These are phyloP conservation scores for Drosophila athabasca DNA, from an alignment of 1,140 invertebrate species.

Conservation along the genomic window DNA sequence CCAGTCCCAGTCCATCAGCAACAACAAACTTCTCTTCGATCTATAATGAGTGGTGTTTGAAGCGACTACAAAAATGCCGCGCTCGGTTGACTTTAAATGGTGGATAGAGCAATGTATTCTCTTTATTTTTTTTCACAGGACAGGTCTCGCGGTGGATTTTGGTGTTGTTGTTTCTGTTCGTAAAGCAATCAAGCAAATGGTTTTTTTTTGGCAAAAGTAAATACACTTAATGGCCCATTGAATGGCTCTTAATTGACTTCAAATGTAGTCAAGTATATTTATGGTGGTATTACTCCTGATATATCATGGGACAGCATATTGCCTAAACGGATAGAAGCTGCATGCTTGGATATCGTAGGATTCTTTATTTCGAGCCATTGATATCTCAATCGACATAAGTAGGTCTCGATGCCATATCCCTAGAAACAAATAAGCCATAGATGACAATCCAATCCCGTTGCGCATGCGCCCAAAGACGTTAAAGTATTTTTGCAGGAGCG, in stretches of 20 bases:
- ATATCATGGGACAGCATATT: too few species aligned
- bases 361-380: not conserved
- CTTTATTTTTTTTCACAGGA: slow-evolving; percentile 5
- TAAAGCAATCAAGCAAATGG: slow-evolving; percentile 10
- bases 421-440: slow-evolving; percentile 33
- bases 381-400: slow-evolving; percentile 12
- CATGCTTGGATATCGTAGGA: not conserved
- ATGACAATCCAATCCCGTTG: slow-evolving; percentile 51
- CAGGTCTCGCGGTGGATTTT: too few species aligned
- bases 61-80: slow-evolving; percentile 72
- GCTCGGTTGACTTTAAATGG: slow-evolving; percentile 80
- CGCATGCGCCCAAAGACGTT: slow-evolving; percentile 52
- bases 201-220: slow-evolving; percentile 35
- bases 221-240: slow-evolving; percentile 34
- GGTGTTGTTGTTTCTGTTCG: slow-evolving; percentile 5
- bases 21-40: slow-evolving; percentile 25
- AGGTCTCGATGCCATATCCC: slow-evolving; percentile 28
- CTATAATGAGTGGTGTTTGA: slow-evolving; percentile 54
- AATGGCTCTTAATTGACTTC: slow-evolving; percentile 16
- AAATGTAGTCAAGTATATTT: slow-evolving; percentile 2
- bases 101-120: slow-evolving; percentile 57
- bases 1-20: slow-evolving; percentile 11
- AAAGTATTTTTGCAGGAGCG: slow-evolving; percentile 64
- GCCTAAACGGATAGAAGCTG: too few species aligned
- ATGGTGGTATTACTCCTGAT: not conserved